Conservation (phyloP, 2,888 invertebrate species). For the Sphaeridia pumilis region DNA sequence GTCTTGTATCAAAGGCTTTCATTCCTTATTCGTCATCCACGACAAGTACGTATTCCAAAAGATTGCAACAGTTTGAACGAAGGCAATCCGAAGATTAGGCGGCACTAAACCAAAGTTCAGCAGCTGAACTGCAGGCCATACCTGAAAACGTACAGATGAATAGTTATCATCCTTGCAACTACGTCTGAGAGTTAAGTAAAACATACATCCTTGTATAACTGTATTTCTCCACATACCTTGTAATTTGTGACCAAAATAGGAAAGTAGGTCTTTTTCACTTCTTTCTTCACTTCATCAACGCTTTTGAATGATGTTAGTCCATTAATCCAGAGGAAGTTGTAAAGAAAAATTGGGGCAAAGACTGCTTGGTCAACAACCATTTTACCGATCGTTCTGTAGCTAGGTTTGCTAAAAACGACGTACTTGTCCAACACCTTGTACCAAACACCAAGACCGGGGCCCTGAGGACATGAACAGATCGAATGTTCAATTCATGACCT, state of each 20-base stretch:
- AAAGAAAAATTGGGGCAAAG: slow-evolving; percentile 60
- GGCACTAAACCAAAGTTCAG: slow-evolving; percentile 75
- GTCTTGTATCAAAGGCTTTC: too few relatives aligned
- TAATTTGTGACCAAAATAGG: slow-evolving; percentile 22
- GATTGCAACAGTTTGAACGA: slow-evolving; percentile 63
- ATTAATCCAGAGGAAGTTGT: slow-evolving; percentile 48
- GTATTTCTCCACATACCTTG: too few relatives aligned
- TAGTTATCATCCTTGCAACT: too few relatives aligned
- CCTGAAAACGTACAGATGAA: too few relatives aligned
- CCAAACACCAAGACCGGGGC: slow-evolving; percentile 55
- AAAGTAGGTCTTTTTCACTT: slow-evolving; percentile 13
- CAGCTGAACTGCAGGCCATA: slow-evolving; percentile 76
- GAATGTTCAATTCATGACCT: too few relatives aligned
- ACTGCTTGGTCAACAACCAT: slow-evolving; percentile 57
- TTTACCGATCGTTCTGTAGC: slow-evolving; percentile 51
- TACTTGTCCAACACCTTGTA: slow-evolving; percentile 54
- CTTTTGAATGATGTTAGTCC: slow-evolving; percentile 50
- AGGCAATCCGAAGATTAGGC: slow-evolving; percentile 65
- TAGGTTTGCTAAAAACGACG: slow-evolving; percentile 48
- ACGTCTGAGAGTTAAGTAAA: too few relatives aligned
- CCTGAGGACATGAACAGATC: slow-evolving; percentile 38
- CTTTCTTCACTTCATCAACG: slow-evolving; percentile 43
- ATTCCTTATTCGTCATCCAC: slow-evolving; percentile 52
- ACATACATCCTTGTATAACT: too few relatives aligned
- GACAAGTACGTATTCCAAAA: slow-evolving; percentile 79